Conservation (phyloP, 2,888 invertebrate genomes). For the Mycalesis mineus region DNA sequence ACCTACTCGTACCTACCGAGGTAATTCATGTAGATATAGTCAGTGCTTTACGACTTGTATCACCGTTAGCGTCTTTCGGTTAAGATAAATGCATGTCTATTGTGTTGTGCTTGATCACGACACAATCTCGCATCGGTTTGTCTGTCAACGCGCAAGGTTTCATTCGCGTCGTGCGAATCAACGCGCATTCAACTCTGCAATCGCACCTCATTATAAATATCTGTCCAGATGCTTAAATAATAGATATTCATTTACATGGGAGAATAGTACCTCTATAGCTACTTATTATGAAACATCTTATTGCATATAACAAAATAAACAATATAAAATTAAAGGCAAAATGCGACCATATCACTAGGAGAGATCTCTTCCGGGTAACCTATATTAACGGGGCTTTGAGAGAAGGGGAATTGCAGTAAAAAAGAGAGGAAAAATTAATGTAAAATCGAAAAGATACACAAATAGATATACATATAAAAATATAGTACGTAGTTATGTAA, state of each 20-base stretch:
- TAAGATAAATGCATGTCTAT: slow-evolving; percentile 27
- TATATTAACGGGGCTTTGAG: too few relatives aligned
- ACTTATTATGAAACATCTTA: too few relatives aligned
- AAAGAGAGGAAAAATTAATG: too few relatives aligned
- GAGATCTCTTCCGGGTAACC: too few relatives aligned
- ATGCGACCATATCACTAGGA: too few relatives aligned
- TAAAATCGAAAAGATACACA: too few relatives aligned
- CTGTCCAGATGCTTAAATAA: slow-evolving; percentile 17
- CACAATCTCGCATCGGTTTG: slow-evolving; percentile 67
- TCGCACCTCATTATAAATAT: slow-evolving; percentile 25
- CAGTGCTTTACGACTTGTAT: background rate
- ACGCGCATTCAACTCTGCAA: slow-evolving; percentile 43
- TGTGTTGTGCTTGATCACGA: slow-evolving; percentile 35
- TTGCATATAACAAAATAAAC: too few relatives aligned
- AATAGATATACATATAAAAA: too few relatives aligned
- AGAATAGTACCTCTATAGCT: background rate
- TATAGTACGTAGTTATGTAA: too few relatives aligned
- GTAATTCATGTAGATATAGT: background rate
- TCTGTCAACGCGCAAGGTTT: slow-evolving; percentile 67
- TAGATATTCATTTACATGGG: background rate
- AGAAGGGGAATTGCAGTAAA: too few relatives aligned
- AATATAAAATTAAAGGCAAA: too few relatives aligned
- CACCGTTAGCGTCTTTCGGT: background rate
- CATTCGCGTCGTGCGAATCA: slow-evolving; percentile 57
- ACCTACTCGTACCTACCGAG: background rate